Conservation (phyloP, 2,888 invertebrate species). For the Acrocyrtus sp. region DNA sequence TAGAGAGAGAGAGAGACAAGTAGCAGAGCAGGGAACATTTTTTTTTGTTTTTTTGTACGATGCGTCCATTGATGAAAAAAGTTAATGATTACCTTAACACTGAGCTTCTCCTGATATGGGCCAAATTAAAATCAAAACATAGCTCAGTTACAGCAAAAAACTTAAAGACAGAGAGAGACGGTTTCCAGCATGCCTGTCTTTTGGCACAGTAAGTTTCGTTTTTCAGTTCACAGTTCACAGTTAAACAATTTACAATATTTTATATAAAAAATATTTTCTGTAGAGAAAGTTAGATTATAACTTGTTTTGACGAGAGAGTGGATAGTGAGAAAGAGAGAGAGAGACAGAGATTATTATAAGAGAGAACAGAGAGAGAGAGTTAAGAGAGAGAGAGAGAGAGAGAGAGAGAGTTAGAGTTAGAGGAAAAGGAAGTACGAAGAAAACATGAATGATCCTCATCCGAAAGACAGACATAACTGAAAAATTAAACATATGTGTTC, state of each 20-base stretch:
- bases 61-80: slow-evolving; percentile 59
- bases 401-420: slow-evolving; percentile 1
- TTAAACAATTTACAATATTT: neutral
- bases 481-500: slow-evolving; percentile 7
- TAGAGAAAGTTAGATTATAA: slow-evolving; percentile 5
- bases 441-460: slow-evolving; percentile 22
- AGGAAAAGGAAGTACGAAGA: slow-evolving; percentile 4
- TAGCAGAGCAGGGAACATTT: slow-evolving; percentile 57
- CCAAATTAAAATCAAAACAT: slow-evolving; percentile 64
- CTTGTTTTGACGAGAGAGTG: slow-evolving; percentile 40
- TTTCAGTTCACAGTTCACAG: no score
- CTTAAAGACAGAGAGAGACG: slow-evolving; percentile 43
- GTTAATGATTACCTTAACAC: slow-evolving; percentile 67
- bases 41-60: no score
- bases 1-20: slow-evolving; percentile 45
- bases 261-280: neutral
- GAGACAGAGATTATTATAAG: slow-evolving; percentile 17
- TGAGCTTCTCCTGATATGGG: slow-evolving; percentile 67
- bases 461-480: slow-evolving; percentile 55
- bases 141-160: slow-evolving; percentile 62
- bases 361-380: neutral
- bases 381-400: slow-evolving; percentile 6
- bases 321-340: slow-evolving; percentile 27
- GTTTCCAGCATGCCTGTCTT: slow-evolving; percentile 58
- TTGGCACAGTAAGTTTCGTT: slow-evolving; percentile 37